Percentiles rank a stretch among this genome's conserved stretches.
Evolutionary conservation across 2,113 vertebrate species (phyloP).

Genomic region (Gobius niger): DNA sequence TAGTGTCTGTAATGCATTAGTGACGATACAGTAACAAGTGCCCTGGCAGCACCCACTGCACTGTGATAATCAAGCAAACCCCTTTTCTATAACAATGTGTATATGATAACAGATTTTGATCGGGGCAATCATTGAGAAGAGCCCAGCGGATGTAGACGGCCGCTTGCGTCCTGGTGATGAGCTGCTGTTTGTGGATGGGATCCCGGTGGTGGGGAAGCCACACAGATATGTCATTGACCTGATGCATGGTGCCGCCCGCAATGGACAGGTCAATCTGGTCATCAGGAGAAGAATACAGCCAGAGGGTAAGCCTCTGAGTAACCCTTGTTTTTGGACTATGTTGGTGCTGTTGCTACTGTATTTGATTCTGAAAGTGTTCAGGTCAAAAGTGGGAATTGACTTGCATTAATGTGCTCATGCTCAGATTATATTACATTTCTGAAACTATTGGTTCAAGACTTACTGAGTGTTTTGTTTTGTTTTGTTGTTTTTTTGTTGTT

Average conservation of each 20-base stretch:
- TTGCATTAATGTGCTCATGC: too few relatives aligned
- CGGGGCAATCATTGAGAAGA: constrained; percentile 96
- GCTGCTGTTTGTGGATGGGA: constrained; percentile 92
- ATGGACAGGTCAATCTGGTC: constrained; percentile 93
- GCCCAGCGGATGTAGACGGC: constrained; percentile 93
- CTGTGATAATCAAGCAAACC: background rate
- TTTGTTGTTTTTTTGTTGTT: too few relatives aligned
- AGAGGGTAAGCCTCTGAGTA: constrained; percentile 74
- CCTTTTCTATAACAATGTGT: constrained; percentile 4
- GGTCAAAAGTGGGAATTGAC: too few relatives aligned
- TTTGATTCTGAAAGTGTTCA: background rate
- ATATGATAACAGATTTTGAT: constrained; percentile 88
- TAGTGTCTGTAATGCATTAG: constrained; percentile 24
- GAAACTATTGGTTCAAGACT: too few relatives aligned
- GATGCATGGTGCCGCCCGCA: constrained; percentile 94
- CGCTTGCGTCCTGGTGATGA: constrained; percentile 95
- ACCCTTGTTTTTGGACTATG: background rate
- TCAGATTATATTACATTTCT: too few relatives aligned
- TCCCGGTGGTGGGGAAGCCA: constrained; percentile 92
- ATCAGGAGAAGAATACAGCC: constrained; percentile 88
- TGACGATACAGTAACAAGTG: constrained; percentile 43
- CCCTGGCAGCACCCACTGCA: constrained; percentile 34
- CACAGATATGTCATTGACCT: constrained; percentile 98
- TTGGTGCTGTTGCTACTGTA: too few relatives aligned
- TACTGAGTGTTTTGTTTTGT: too few relatives aligned